Evolutionary conservation across 2,888 invertebrate species (phyloP).

Genomic region (Caenorhabditis parvicauda): DNA sequence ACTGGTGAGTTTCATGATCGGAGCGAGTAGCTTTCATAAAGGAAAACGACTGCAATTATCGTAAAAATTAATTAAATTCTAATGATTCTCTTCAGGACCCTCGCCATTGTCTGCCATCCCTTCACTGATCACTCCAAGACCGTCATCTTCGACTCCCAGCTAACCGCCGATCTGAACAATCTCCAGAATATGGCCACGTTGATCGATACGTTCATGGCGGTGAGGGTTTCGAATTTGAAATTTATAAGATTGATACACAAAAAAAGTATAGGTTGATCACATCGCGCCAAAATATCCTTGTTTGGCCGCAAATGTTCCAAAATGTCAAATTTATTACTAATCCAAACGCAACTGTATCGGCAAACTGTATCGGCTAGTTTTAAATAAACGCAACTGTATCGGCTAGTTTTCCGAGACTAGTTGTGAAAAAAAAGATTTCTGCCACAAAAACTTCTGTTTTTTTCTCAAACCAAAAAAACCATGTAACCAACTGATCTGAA

Average conservation of each 20-base stretch:
- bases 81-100: constrained; percentile 17
- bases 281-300: no score
- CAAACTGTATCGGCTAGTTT: no score
- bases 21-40: background rate
- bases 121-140: constrained; percentile 36
- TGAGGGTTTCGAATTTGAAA: constrained; percentile 3
- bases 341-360: no score
- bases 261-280: background rate
- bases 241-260: background rate
- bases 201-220: constrained; percentile 43
- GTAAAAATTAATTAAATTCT: background rate
- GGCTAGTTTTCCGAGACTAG: background rate
- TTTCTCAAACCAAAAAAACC: no score
- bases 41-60: background rate
- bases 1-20: constrained; percentile 38
- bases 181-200: constrained; percentile 35
- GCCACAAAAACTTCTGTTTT: no score
- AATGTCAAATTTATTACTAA: no score
- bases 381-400: background rate
- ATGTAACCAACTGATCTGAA: background rate
- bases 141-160: constrained; percentile 50
- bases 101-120: constrained; percentile 46
- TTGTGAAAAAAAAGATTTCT: background rate
- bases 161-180: constrained; percentile 38
- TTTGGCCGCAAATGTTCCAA: background rate